Evolutionary conservation across 2,888 invertebrate species (phyloP).

Genomic region (Phragmatobia fuliginosa): DNA sequence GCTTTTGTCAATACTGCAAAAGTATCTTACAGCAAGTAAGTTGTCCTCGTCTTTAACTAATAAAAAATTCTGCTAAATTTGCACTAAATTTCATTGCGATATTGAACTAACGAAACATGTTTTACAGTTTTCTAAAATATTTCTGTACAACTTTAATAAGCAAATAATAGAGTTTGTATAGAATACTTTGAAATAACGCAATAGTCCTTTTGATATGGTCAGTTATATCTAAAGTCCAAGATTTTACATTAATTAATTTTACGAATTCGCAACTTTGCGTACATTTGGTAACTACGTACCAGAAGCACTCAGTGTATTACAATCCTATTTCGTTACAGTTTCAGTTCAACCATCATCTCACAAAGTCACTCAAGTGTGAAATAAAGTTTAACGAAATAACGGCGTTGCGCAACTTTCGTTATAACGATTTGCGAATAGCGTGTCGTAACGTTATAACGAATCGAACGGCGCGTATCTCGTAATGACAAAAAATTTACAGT

Average conservation of each 20-base stretch:
- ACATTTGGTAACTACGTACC: neutral
- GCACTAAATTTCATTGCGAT: neutral
- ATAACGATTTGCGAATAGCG: conserved; percentile 60
- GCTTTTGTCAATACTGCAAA: neutral
- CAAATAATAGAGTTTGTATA: neutral
- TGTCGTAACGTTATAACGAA: conserved; percentile 57
- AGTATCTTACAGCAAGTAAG: neutral
- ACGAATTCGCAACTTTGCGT: neutral
- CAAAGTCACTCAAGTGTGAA: conserved; percentile 72
- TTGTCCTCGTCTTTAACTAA: neutral
- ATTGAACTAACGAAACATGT: neutral
- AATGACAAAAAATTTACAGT: conserved; percentile 62
- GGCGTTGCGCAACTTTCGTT: conserved; percentile 63
- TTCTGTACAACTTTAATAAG: neutral
- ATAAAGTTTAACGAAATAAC: conserved; percentile 71
- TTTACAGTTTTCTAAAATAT: neutral
- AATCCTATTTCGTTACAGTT: conserved; percentile 31
- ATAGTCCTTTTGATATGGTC: neutral
- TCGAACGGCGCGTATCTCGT: conserved; percentile 48
- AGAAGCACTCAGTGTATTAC: conserved; percentile 3
- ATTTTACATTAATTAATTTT: neutral
- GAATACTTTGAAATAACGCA: neutral
- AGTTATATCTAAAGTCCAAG: neutral
- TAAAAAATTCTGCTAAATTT: neutral
- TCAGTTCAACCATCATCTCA: conserved; percentile 21